Base-by-base conservation (phyloP, 2,888 invertebrate species). In the Melieria omissa region DNA sequence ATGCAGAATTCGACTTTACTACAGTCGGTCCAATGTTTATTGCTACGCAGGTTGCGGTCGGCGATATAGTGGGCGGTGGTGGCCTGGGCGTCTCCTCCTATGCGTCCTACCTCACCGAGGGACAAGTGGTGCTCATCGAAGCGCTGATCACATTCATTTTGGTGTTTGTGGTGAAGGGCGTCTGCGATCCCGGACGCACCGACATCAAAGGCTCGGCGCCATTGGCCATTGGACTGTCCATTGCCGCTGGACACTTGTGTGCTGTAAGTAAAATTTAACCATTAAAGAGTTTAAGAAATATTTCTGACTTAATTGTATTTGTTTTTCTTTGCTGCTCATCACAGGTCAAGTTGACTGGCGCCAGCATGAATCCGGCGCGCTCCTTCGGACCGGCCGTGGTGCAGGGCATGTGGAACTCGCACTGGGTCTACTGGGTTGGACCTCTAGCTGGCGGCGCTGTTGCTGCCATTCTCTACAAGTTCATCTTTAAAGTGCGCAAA, bases 351-450 rank as follows among this genome's bases (percentile, higher is more conserved):
- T 90, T 90, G 81, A 93, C 95, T 16, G 95, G 96, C 16, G 91
- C 95, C 73, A 95, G 96, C 86, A 96, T 97, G 96, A 97, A 97
- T 88, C 96, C 97, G 0, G 97, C 97, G 0, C 90, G 97, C 76
- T 93, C 94, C 65, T 93, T 97, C 83, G 97, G 97, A 41, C 94
- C 95, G 0, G 95, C 96, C 29, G 91, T 95, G 9, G 91, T 96
- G 55, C 90, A 92, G 87, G 91, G 91, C 65, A 82, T 88, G 70
- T 97, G 95, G 92, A 87, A 88, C 1, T 84, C 93, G 77, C 96
- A 97, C 81, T 97, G 96, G 96, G 90, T 96, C 4, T 96, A 95
- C 87, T 96, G 96, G 96, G 90, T 93, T 58, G 96, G 96, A 3
- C 96, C 96, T 4, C 89, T 94, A 76, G 85, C 90, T 44, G 96